Evolutionary conservation across 2,113 vertebrate genomes (phyloP), one percentile per base, ranked within the genome.

Genomic region (Centropus unirufus): DNA sequence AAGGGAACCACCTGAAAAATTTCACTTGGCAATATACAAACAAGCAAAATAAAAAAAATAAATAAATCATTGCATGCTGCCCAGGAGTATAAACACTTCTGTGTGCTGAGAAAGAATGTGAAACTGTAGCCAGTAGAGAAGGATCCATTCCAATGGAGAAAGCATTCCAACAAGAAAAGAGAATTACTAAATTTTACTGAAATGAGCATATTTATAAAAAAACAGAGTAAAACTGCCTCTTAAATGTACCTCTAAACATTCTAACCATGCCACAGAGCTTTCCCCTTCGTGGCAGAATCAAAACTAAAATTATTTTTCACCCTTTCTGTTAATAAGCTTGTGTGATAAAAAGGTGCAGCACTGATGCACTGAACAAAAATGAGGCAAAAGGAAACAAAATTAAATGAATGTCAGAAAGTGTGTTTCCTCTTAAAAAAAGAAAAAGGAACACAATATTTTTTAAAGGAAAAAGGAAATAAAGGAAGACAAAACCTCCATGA

Each of bases 291-390:
- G 61, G 81, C 44, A 84, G 57, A 96, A 94, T 79, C 76, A 94
- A 96, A 97, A 89, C 76, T 86, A 92, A 94, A 94, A 75, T 23
- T 10, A 4, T 87, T 88, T 93, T 93, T 86, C 74, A 64, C 61
- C 40, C 73, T 85, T 94, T 93, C 69, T 92, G 75, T 96, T 93
- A 90, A 88, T 69, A 88, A 69, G 26, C 49, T 83, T 42, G 14
- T 32, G 9, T 40, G 17, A 54, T 89, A 78, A 89, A 95, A 70
- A 94, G 83, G 40, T 64, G 36, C 20, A 84, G 52, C 66, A 76
- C 72, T 79, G 66, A 63, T 84, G 64, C 51, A n/a, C 4, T 78
- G 62, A 91, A 57, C 49, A 78, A 49, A 91, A 64, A 42, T 32
- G 42, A 70, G 87, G 82, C 49, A 87, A 92, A 90, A 93, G 62